A percentile compares a stretch with the other conserved stretches of the same genome.
phyloP scores from a whole-genome alignment of 2,888 invertebrate genomes.

The Smittia sp. region DNA sequence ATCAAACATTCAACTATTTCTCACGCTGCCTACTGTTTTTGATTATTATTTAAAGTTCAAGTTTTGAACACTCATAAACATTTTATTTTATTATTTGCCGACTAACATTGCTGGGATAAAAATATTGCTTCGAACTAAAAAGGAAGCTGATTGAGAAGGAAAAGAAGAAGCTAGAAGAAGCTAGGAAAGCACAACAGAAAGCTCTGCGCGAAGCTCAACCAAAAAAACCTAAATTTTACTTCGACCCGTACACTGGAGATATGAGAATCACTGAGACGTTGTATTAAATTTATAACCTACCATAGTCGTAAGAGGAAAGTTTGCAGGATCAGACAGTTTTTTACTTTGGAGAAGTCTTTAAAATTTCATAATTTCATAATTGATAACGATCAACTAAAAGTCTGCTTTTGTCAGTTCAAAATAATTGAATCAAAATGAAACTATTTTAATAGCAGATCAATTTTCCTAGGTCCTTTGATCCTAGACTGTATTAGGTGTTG shows the following conservation, averaged over 20 bases:
- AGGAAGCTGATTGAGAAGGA: constrained; percentile 19
- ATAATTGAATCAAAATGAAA: background rate
- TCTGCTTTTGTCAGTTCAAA: background rate
- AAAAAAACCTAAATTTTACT: constrained; percentile 21
- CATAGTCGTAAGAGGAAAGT: background rate
- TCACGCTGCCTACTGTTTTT: background rate
- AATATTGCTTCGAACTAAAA: background rate
- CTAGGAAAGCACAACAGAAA: constrained; percentile 16
- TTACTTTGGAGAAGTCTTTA: background rate
- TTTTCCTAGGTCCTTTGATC: no score
- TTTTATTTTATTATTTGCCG: background rate
- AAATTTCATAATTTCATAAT: background rate
- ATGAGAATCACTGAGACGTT: constrained; percentile 29
- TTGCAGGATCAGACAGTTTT: background rate
- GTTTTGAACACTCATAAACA: background rate
- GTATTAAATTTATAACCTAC: constrained; percentile 26
- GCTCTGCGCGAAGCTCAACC: constrained; percentile 5
- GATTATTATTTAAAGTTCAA: background rate
- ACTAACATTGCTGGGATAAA: background rate
- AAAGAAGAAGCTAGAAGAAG: constrained; percentile 9
- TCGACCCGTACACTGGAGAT: constrained; percentile 29
- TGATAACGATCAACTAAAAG: background rate
- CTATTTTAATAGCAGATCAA: constrained; percentile 6
- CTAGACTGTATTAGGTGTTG: no score
- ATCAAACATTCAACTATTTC: no score